Base-by-base conservation (phyloP, 2,797 vertebrate genomes). In the Emys orbicularis region DNA sequence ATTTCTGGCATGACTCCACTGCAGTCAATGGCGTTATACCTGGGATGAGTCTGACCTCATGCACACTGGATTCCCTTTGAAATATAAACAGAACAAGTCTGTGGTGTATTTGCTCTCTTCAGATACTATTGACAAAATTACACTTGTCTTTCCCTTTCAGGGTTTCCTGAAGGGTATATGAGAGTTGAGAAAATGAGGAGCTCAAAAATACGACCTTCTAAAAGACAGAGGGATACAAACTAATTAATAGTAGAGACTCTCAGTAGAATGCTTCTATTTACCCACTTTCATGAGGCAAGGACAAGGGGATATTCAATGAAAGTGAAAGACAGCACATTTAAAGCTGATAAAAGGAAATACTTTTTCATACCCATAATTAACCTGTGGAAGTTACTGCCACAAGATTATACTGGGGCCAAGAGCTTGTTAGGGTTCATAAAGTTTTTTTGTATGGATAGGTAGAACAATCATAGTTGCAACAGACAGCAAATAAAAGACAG, bases 91-190 rank as follows among this genome's bases (percentile, higher is more conserved):
- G 34, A 3, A 0, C 18, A 11, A 15, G 9, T 11, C 2, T 1
- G 25, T 81, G 85, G 47, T 68, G 21, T 72, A 41, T 72, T 72
- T 72, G 68, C 19, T 41, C 37, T 41, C 21, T 23, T 72, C 68
- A 37, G 68, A 41, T 72, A 41, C 68, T 72, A 41, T 6, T 56
- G 65, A 31, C 83, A 86, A 91, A 91, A 86, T 3, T 5, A 81
- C 56, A 74, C 93, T 93, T 94, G 57, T 91, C 77, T 95, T 92
- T 94, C 86, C 44, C 88, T 92, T 90, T 25, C 80, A 92, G 82
- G 97, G 81, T 94, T 95, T 92, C 92, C 88, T 90, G 91, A 87
- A 79, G 84, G 93, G 90, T 92, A 89, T 92, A 92, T 85, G 93
- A 92, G 93, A 95, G 53, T n/a, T 2, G 37, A 72, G 68, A 72